Conservation (phyloP, 2,113 vertebrate species). For the Thryonomys swinderianus region DNA sequence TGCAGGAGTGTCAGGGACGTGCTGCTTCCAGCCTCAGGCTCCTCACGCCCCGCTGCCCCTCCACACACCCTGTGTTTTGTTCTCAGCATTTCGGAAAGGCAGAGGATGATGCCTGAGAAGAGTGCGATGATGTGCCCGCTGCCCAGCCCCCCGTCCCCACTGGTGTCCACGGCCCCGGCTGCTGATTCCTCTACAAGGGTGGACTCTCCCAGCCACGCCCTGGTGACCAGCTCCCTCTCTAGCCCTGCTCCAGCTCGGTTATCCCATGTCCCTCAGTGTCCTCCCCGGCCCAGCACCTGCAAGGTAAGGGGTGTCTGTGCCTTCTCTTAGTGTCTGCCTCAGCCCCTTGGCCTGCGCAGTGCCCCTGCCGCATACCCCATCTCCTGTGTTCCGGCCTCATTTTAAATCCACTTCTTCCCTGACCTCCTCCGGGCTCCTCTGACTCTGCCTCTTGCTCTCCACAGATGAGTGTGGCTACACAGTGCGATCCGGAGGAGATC, state of each 20-base stretch:
- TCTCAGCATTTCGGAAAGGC: constrained; percentile 54
- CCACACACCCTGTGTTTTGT: background rate
- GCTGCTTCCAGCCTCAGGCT: background rate
- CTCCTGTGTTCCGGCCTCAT: background rate
- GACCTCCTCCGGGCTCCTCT: background rate
- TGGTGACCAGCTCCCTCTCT: constrained; percentile 88
- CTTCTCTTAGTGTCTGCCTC: background rate
- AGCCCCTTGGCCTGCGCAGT: background rate
- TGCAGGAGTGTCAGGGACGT: background rate
- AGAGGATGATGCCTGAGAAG: background rate
- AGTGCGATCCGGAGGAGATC: constrained; percentile 93
- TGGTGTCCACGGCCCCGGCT: constrained; percentile 37
- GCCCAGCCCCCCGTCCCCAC: constrained; percentile 30
- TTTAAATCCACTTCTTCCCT: background rate
- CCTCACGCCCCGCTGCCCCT: background rate
- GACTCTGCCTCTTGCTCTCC: constrained; percentile 31
- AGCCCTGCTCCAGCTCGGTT: constrained; percentile 78
- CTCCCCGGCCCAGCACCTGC: constrained; percentile 72
- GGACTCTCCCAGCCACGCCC: constrained; percentile 76
- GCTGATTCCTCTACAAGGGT: constrained; percentile 75
- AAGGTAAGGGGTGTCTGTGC: constrained; percentile 69
- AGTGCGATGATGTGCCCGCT: background rate
- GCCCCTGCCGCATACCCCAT: background rate
- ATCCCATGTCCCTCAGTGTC: constrained; percentile 80
- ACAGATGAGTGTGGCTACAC: constrained; percentile 92